Base-by-base conservation (phyloP, 1,140 invertebrate species). In the Drosophila repleta region DNA sequence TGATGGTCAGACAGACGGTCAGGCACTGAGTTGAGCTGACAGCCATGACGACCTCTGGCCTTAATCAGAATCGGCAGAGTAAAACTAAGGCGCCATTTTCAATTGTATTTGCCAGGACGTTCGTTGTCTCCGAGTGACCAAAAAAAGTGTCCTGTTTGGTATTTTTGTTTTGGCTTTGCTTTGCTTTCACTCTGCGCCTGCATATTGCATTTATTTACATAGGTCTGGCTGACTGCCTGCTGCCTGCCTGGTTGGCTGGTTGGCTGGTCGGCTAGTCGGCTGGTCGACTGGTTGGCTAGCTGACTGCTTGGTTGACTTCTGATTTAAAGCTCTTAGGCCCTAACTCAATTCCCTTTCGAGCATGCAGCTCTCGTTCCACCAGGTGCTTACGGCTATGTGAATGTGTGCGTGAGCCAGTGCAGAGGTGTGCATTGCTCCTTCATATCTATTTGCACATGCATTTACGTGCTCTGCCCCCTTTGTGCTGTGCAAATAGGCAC, bases 181-280 rank as follows among this genome's bases (percentile, higher is more conserved):
- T 53, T 65, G 61, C 72, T 64, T 71, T 65, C 52, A 65, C 52
- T 73, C 46, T 45, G 37, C 32, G 58, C 79, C 83, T 88, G 83
- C 75, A 82, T 82, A 88, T 76, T 88, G 82, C 83, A 88, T 88
- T 79, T 87, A 87, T 87, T 87, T 87, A 87, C 84, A 87, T 87
- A 87, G 83, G 83, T 83, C 74, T 43, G 69, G 63, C 57, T 48
- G 43, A 45, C 29, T 70, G 46, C 13, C 37, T 32, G 46, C 29
- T 70, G 46, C 13, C 37, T 32, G 46, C 32, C 46, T 46, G 39
- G 8, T 37, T 67, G 24, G 43, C 55, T 56, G 64, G 45, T 29
- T 29, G 29, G 6, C 6, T 32, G 29, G 21, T 4, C 4, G 21
- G 2, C 21, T 24, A n/a, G n/a, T n/a, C n/a, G 21, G 2, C 21